Conservation (phyloP, 2,113 vertebrate species). For the Callochromis pleurospilus region DNA sequence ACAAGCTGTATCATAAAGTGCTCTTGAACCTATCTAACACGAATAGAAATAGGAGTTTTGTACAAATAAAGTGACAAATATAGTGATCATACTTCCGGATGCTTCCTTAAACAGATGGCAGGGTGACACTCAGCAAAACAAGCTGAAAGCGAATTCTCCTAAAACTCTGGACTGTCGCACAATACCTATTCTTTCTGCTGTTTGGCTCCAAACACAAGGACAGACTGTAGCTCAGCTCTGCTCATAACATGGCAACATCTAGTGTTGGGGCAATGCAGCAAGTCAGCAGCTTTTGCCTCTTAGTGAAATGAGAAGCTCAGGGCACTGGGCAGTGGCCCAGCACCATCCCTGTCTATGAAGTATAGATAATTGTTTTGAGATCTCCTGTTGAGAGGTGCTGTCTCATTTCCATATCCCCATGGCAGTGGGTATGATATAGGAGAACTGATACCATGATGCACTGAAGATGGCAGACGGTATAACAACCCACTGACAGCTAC, state of each 20-base stretch:
- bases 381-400: constrained; percentile 24
- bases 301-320: constrained; percentile 36
- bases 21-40: background rate
- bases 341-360: constrained; percentile 22
- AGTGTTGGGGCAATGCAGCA: constrained; percentile 5
- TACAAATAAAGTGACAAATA: background rate
- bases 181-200: constrained; percentile 42
- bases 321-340: constrained; percentile 17
- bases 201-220: constrained; percentile 45
- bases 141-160: background rate
- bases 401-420: constrained; percentile 36
- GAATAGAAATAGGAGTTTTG: background rate
- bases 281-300: constrained; percentile 58
- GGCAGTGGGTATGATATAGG: constrained; percentile 6
- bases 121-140: background rate
- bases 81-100: background rate
- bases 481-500: constrained; percentile 12
- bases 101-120: background rate
- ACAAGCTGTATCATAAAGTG: background rate
- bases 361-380: constrained; percentile 49
- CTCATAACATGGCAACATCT: constrained; percentile 42
- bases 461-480: background rate
- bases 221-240: constrained; percentile 22
- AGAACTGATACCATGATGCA: background rate
- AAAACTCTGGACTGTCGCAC: constrained; percentile 8